Evolutionary conservation across 2,113 vertebrate genomes (phyloP).

Genomic region (Rhabdomys dilectus): DNA sequence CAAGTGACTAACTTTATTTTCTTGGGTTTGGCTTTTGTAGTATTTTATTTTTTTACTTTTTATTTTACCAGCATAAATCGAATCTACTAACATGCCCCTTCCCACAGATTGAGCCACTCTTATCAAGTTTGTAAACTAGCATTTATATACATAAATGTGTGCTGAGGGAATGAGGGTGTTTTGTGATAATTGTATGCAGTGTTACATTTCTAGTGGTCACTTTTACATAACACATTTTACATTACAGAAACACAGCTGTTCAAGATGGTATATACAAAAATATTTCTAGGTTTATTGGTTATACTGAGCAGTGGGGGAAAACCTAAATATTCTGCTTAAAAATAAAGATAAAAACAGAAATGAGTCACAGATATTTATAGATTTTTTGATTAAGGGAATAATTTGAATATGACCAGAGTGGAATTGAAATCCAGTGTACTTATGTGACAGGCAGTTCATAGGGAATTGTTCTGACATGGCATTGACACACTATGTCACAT

Average conservation of each 20-base stretch:
- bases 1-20: not conserved
- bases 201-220: not conserved
- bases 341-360: not conserved
- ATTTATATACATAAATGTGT: not conserved
- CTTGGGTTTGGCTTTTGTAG: conserved; percentile 25
- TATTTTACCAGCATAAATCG: not conserved
- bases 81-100: not conserved
- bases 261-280: not conserved
- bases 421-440: not conserved
- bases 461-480: not conserved
- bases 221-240: no score
- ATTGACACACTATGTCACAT: not conserved
- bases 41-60: conserved; percentile 1
- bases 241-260: not conserved
- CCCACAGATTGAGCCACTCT: not conserved
- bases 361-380: not conserved
- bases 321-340: not conserved
- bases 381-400: not conserved
- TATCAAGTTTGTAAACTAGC: not conserved
- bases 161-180: not conserved
- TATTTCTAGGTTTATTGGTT: not conserved
- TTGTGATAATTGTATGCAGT: not conserved
- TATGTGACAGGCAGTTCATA: not conserved
- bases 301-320: not conserved
- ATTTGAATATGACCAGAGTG: not conserved